phyloP scores from a whole-genome alignment of 2,888 invertebrate species.

The Melinaea marsaeus region DNA sequence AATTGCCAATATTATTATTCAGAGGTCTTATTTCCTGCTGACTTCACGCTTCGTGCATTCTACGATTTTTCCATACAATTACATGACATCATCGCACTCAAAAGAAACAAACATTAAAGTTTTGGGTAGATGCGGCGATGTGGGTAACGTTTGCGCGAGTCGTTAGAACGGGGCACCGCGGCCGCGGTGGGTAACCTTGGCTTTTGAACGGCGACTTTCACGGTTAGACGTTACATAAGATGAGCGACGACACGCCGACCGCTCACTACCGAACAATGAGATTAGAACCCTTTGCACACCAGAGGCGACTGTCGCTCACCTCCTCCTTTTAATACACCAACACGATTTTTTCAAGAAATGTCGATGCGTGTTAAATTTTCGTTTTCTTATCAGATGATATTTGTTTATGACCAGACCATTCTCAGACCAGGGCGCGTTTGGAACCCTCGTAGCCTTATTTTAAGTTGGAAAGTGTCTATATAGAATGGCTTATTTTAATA shows the following conservation, averaged over 20 bases:
- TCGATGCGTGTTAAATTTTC: too few species aligned
- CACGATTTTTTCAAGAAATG: too few species aligned
- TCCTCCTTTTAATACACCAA: too few species aligned
- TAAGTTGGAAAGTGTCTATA: too few species aligned
- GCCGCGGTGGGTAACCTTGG: constrained; percentile 75
- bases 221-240: constrained; percentile 77
- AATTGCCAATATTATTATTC: constrained; percentile 15
- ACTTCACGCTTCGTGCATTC: constrained; percentile 34
- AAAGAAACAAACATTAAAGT: constrained; percentile 55
- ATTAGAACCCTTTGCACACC: too few species aligned
- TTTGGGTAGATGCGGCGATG: constrained; percentile 53
- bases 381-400: too few species aligned
- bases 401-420: too few species aligned
- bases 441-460: too few species aligned
- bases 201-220: constrained; percentile 77
- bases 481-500: too few species aligned
- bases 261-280: constrained; percentile 43
- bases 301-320: too few species aligned
- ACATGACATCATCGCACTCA: constrained; percentile 63
- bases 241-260: constrained; percentile 63
- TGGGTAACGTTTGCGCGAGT: constrained; percentile 64
- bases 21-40: background rate
- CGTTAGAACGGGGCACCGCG: constrained; percentile 57
- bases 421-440: too few species aligned
- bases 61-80: constrained; percentile 49